These are phyloP conservation scores for Phlogophora meticulosa DNA, from an alignment of 2,888 invertebrate species.

Conservation along the genomic window DNA sequence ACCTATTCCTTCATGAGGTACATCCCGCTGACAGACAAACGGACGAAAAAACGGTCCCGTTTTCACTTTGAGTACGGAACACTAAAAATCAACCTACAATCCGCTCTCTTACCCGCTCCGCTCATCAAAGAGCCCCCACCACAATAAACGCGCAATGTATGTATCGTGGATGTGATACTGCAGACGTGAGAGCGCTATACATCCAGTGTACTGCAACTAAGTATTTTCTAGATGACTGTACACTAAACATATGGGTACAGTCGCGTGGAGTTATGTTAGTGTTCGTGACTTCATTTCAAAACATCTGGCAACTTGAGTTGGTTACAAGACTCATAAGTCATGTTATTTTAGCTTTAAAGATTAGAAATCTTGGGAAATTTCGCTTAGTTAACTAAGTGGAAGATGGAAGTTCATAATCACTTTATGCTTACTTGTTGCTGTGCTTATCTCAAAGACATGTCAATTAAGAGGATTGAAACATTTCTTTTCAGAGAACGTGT, in stretches of 20 bases:
- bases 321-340: constrained; percentile 34
- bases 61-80: no score
- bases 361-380: constrained; percentile 27
- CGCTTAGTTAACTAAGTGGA: constrained; percentile 11
- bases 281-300: constrained; percentile 49
- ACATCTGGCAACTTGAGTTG: constrained; percentile 41
- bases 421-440: constrained; percentile 7
- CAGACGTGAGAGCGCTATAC: constrained; percentile 57
- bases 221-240: constrained; percentile 62
- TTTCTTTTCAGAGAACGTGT: not conserved
- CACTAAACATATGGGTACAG: constrained; percentile 54
- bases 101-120: constrained; percentile 33
- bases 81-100: not conserved
- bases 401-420: constrained; percentile 11
- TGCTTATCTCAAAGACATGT: not conserved
- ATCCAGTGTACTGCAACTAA: constrained; percentile 47
- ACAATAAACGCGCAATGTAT: constrained; percentile 39
- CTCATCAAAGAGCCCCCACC: constrained; percentile 19
- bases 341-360: constrained; percentile 29
- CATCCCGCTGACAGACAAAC: no score
- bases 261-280: constrained; percentile 43
- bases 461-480: not conserved
- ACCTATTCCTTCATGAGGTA: no score
- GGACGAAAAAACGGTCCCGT: no score
- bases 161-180: constrained; percentile 49